Base-by-base conservation (phyloP, 1,140 invertebrate genomes). In the Bacillus rossius region DNA sequence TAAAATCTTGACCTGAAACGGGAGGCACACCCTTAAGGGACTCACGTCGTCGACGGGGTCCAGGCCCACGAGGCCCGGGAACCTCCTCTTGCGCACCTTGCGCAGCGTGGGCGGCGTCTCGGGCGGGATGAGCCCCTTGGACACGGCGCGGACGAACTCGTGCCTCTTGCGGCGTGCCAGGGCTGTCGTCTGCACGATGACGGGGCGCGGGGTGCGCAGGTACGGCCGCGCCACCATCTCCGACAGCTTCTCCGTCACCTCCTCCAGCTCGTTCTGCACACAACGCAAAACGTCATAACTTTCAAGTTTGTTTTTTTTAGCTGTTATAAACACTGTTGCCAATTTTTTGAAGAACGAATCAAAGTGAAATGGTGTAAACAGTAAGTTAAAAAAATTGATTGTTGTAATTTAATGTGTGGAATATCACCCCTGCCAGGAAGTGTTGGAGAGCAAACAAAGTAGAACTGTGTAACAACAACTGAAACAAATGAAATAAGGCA, bases 201-300 rank as follows among this genome's bases (percentile, higher is more conserved):
- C 76, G 48, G 76, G 69, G 45, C 82, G 77, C 4, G 83, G 83
- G 22, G 82, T 85, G 29, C 82, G 75, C 17, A 87, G 69, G 67
- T 86, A 86, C 1, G 83, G 80, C 13, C 83, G 69, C 38, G 82
- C 82, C 14, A 87, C 78, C 79, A 85, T 84, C 67, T 84, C 82
- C 17, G 83, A 83, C 7, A 87, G 67, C 60, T 81, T 83, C 67
- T 86, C 84, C 19, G 82, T 84, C 23, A 79, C 78, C 64, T 85
- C 83, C 69, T 86, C 84, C 47, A 87, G 66, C 69, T 87, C 85
- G 61, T 82, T 84, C 83, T 87, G 68, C 19, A 71, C 66, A 29
- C 53, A 55, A 53, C 17, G 25, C 49, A 17, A 8, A 26, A 38
- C 17, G 5, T 37, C 19, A 47, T 25, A 16, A n/a, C 2, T 17